A percentile compares a stretch with the other conserved stretches of the same genome.
phyloP scores from a whole-genome alignment of 2,113 vertebrate genomes.

The Motacilla tschutschensis region DNA sequence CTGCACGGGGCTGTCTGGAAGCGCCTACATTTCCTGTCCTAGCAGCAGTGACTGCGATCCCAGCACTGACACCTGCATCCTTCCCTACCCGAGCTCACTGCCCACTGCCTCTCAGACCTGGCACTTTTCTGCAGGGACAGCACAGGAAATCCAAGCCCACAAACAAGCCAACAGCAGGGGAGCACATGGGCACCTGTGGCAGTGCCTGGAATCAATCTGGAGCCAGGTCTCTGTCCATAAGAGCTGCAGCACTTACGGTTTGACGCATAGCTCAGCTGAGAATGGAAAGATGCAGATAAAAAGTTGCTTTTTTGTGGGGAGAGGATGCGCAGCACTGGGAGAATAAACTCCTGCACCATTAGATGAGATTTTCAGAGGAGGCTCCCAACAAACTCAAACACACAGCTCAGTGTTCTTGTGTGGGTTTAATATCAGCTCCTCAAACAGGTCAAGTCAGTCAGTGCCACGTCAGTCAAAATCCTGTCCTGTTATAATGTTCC shows the following conservation, averaged over 20 bases:
- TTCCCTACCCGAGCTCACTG: not conserved
- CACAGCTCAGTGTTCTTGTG: not conserved
- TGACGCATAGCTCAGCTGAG: not conserved
- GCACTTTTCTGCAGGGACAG: not conserved
- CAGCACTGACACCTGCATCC: not conserved
- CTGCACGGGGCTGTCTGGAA: not conserved
- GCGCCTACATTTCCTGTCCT: not conserved
- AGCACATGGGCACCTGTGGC: not conserved
- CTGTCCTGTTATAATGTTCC: not conserved
- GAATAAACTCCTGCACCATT: not conserved
- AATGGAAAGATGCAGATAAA: not conserved
- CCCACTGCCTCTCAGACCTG: not conserved
- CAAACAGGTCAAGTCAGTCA: not conserved
- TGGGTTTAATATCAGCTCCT: not conserved
- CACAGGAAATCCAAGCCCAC: not conserved
- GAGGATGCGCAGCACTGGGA: not conserved
- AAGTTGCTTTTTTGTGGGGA: not conserved
- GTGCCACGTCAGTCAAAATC: not conserved
- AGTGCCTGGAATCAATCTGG: not conserved
- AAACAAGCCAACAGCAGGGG: not conserved
- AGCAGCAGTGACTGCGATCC: accelerated
- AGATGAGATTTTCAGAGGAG: not conserved
- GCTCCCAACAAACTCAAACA: not conserved
- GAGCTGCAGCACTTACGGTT: not conserved
- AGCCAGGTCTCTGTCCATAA: not conserved